Percentiles rank a stretch among this genome's conserved stretches.
These are phyloP conservation scores for Mus spicilegus DNA, from an alignment of 2,113 vertebrate genomes.

Conservation along the genomic window DNA sequence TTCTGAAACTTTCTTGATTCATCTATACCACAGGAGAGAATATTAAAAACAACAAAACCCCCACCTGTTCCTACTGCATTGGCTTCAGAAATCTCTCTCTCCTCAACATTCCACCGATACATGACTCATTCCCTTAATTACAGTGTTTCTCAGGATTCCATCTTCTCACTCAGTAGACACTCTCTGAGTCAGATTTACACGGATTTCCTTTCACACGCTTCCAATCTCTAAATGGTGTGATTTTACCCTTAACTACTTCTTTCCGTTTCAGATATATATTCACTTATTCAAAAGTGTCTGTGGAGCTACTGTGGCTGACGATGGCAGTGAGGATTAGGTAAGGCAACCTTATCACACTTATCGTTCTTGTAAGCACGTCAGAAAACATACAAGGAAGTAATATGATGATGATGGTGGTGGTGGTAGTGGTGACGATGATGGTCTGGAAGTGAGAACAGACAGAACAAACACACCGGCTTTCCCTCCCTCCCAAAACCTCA, in stretches of 20 bases:
- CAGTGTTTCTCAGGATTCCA: slow-evolving; percentile 31
- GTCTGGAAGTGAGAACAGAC: not conserved
- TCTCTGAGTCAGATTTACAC: slow-evolving; percentile 3
- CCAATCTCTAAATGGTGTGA: slow-evolving; percentile 29
- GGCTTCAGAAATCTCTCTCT: not conserved
- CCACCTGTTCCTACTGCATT: not conserved
- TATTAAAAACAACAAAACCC: not conserved
- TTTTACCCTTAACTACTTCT: not conserved
- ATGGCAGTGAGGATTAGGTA: not conserved
- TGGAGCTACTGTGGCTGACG: not conserved
- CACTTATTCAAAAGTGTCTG: slow-evolving; percentile 29
- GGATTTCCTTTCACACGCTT: slow-evolving; percentile 45
- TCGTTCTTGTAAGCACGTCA: not conserved
- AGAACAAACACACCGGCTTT: slow-evolving; percentile 4
- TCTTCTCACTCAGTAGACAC: slow-evolving; percentile 31
- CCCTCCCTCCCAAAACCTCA: slow-evolving; percentile 42
- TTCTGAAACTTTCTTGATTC: not conserved
- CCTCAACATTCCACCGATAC: not conserved
- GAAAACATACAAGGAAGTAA: slow-evolving; percentile 5
- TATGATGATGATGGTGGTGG: slow-evolving; percentile 33
- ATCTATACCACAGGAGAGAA: not conserved
- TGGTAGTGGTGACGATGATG: slow-evolving; percentile 1
- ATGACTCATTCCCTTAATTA: slow-evolving; percentile 16
- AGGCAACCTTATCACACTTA: not conserved
- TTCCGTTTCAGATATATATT: not conserved